Conservation (phyloP, 2,113 vertebrate species). For the Xenopus borealis region DNA sequence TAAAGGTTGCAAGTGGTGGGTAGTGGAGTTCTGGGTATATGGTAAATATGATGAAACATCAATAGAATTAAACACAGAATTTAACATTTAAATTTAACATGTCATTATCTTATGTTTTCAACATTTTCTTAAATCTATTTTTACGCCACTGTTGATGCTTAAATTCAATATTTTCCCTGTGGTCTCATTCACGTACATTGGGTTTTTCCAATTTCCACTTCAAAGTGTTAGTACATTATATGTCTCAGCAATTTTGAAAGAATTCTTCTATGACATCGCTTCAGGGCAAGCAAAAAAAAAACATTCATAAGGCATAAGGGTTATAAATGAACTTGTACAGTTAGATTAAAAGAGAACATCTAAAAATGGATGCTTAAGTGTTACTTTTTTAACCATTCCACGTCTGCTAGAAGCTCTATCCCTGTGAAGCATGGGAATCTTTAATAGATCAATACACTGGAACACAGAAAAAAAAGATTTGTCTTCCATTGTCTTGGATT, state of each 20-base stretch:
- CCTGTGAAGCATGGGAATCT: too few relatives aligned
- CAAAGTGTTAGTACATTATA: constrained; percentile 39
- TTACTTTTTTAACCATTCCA: constrained; percentile 6
- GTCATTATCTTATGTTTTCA: too few relatives aligned
- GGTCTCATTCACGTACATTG: constrained; percentile 31
- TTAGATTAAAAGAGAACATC: constrained; percentile 19
- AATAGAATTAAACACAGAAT: too few relatives aligned
- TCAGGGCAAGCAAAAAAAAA: constrained; percentile 19
- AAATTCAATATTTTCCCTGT: constrained; percentile 33
- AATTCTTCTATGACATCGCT: constrained; percentile 30
- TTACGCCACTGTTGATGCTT: not conserved
- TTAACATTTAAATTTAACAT: too few relatives aligned
- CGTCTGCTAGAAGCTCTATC: not conserved
- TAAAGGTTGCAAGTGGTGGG: too few relatives aligned
- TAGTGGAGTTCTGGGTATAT: too few relatives aligned
- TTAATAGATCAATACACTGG: too few relatives aligned
- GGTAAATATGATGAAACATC: too few relatives aligned
- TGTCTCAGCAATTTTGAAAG: constrained; percentile 40
- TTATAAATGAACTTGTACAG: constrained; percentile 34
- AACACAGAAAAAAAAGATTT: too few relatives aligned
- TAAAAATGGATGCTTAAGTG: constrained; percentile 15
- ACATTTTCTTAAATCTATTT: too few relatives aligned
- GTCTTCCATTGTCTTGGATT: too few relatives aligned
- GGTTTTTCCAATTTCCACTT: constrained; percentile 43
- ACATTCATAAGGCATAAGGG: constrained; percentile 35